phyloP scores from a whole-genome alignment of 1,140 invertebrate species.

The Psix sp. region DNA sequence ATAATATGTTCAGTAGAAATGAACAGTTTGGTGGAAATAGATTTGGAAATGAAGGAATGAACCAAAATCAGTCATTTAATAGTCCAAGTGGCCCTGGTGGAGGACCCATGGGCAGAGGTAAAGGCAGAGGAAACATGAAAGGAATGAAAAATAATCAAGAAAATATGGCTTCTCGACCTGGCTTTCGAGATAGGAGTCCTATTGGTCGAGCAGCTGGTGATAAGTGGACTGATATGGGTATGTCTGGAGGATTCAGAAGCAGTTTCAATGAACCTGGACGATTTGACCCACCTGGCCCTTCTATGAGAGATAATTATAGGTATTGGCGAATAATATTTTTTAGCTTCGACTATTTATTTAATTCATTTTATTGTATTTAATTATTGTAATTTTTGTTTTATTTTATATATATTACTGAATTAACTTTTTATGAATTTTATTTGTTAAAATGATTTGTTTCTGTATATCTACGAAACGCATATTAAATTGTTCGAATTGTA shows the following conservation, averaged over 20 bases:
- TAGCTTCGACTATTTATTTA: neutral
- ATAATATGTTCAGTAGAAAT: slow-evolving; percentile 32
- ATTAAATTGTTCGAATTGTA: too few relatives aligned
- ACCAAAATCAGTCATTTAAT: slow-evolving; percentile 56
- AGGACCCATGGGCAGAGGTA: slow-evolving; percentile 37
- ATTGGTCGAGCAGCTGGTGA: slow-evolving; percentile 59
- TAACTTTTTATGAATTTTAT: too few relatives aligned
- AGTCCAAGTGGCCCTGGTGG: slow-evolving; percentile 47
- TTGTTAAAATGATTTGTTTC: too few relatives aligned
- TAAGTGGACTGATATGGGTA: slow-evolving; percentile 42
- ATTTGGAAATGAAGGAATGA: slow-evolving; percentile 62
- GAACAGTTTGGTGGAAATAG: slow-evolving; percentile 62
- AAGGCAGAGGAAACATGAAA: slow-evolving; percentile 44
- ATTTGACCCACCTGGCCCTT: slow-evolving; percentile 41
- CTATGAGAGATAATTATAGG: slow-evolving; percentile 42
- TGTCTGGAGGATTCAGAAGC: slow-evolving; percentile 32
- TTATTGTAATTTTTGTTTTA: slow-evolving; percentile 3
- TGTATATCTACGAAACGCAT: too few relatives aligned
- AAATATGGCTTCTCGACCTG: slow-evolving; percentile 43
- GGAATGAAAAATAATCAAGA: slow-evolving; percentile 41
- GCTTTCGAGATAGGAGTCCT: slow-evolving; percentile 72
- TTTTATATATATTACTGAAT: too few relatives aligned
- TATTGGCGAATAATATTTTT: slow-evolving; percentile 1
- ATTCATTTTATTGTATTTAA: slow-evolving; percentile 4
- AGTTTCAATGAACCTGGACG: slow-evolving; percentile 49